A percentile compares a stretch with the other conserved stretches of the same genome.
These are phyloP conservation scores for Cactoblastis cactorum DNA, from an alignment of 2,888 invertebrate species.

Conservation along the genomic window DNA sequence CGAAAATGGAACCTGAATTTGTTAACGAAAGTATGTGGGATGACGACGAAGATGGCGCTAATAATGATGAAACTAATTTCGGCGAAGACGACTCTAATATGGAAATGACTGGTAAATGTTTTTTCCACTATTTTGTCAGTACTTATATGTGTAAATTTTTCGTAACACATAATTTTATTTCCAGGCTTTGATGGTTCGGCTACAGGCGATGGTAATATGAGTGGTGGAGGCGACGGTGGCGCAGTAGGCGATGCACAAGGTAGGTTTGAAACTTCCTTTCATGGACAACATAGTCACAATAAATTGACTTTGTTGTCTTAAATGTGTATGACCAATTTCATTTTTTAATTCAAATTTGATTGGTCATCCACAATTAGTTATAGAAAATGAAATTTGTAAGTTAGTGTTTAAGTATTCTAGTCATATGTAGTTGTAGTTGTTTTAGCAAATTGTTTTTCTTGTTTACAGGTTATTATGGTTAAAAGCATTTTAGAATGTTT, in stretches of 20 bases:
- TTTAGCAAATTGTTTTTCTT: constrained; percentile 14
- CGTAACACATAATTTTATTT: constrained; percentile 7
- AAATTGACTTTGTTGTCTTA: constrained; percentile 23
- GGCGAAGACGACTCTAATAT: constrained; percentile 84
- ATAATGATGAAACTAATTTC: constrained; percentile 81
- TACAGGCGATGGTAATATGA: constrained; percentile 73
- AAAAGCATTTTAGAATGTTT: too few species aligned
- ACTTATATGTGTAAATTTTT: background rate
- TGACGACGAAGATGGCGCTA: constrained; percentile 81
- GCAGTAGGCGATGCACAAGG: constrained; percentile 79
- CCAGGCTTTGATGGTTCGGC: constrained; percentile 74
- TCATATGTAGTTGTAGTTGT: constrained; percentile 23
- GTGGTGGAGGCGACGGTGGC: constrained; percentile 74
- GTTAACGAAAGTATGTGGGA: constrained; percentile 81
- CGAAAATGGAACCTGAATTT: constrained; percentile 84
- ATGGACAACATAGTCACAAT: constrained; percentile 24
- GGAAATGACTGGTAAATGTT: constrained; percentile 77
- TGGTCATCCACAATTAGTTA: constrained; percentile 38
- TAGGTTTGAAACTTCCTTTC: constrained; percentile 59
- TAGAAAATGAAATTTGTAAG: constrained; percentile 75
- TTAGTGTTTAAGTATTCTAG: constrained; percentile 21
- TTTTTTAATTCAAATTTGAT: constrained; percentile 11
- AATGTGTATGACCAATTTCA: constrained; percentile 26
- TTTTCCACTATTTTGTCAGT: background rate
- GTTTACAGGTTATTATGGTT: constrained; percentile 26